These are phyloP conservation scores for Phenganax stokvisi DNA, from an alignment of 92 coral and sea anemone species.

Conservation along the genomic window DNA sequence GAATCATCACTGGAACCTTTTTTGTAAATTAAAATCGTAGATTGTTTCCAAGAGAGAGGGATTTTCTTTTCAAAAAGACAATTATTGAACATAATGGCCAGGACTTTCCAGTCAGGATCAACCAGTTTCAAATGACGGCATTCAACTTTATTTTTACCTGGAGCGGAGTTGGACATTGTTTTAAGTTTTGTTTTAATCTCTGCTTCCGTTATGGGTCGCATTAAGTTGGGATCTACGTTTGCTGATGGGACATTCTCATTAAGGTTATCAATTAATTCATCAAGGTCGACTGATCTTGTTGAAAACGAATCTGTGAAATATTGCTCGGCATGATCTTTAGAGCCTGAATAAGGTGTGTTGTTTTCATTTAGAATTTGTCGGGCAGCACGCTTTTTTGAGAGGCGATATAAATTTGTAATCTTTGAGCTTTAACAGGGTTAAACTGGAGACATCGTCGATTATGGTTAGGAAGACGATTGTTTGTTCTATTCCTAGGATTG, in stretches of 20 bases:
- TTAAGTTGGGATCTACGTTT: neutral
- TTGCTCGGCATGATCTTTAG: neutral
- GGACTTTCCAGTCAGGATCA: neutral
- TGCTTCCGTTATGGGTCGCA: neutral
- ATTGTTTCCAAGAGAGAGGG: neutral
- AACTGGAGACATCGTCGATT: neutral
- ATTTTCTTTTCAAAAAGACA: neutral
- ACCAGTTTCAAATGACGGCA: neutral
- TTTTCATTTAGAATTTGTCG: neutral
- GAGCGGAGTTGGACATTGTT: slow-evolving; percentile 15
- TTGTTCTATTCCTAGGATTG: neutral
- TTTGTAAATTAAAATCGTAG: slow-evolving; percentile 6
- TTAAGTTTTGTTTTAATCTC: neutral
- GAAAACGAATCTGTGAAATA: neutral
- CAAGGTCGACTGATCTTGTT: neutral
- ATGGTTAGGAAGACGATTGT: neutral
- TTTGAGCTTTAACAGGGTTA: neutral
- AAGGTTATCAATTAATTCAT: neutral
- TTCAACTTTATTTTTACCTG: slow-evolving; percentile 8
- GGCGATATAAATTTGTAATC: neutral
- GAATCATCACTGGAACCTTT: slow-evolving; percentile 10
- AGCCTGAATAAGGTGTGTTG: neutral
- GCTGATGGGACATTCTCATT: neutral
- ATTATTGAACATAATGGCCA: neutral
- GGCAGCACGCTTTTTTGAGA: slow-evolving; percentile 17